Conservation (phyloP, 2,888 invertebrate genomes). For the Dexiosoma caninum region DNA sequence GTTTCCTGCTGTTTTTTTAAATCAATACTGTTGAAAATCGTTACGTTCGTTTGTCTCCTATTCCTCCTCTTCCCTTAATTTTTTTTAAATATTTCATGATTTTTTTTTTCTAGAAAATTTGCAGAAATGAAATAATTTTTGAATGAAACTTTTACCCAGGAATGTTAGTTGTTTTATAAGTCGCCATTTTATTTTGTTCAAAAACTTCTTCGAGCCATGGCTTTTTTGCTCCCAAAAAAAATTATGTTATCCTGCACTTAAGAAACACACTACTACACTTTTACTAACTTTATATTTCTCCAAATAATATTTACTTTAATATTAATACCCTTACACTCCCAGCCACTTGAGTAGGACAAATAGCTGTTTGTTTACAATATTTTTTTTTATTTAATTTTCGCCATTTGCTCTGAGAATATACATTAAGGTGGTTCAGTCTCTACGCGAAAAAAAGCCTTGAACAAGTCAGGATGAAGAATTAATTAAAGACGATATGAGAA, state of each 20-base stretch:
- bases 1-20: slow-evolving; percentile 41
- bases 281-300: slow-evolving; percentile 10
- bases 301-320: slow-evolving; percentile 13
- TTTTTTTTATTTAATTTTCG: too few relatives aligned
- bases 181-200: background rate
- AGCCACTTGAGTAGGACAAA: too few relatives aligned
- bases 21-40: slow-evolving; percentile 44
- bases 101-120: background rate
- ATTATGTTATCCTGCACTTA: slow-evolving; percentile 20
- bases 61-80: slow-evolving; percentile 1
- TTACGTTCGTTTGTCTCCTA: slow-evolving; percentile 26
- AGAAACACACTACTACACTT: background rate
- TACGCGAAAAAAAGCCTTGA: too few relatives aligned
- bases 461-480: too few relatives aligned
- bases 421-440: too few relatives aligned
- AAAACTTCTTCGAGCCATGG: background rate
- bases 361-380: too few relatives aligned
- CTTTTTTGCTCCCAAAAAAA: background rate
- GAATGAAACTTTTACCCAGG: background rate
- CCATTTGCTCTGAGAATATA: too few relatives aligned
- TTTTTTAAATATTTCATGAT: background rate
- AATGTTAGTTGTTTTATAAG: slow-evolving; percentile 28
- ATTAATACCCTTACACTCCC: too few relatives aligned
- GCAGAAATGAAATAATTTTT: background rate
- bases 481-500: too few relatives aligned